These are phyloP conservation scores for Dicerorhinus sumatrensis DNA, from an alignment of 2,113 vertebrate species.

Conservation along the genomic window DNA sequence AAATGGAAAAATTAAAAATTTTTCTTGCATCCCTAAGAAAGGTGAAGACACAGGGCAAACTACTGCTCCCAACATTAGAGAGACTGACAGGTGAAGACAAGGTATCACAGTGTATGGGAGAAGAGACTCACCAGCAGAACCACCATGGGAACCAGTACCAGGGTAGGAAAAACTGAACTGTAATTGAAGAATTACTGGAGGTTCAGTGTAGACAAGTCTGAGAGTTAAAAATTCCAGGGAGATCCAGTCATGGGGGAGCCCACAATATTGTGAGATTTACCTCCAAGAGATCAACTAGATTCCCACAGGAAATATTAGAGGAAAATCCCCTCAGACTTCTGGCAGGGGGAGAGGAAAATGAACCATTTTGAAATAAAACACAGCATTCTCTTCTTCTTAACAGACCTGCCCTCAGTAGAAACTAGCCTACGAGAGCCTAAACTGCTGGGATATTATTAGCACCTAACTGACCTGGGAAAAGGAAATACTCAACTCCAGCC, in stretches of 20 bases:
- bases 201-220: not conserved
- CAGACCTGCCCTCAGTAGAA: not conserved
- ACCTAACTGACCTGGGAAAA: not conserved
- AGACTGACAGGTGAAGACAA: too few species aligned
- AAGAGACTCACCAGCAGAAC: not conserved
- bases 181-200: not conserved
- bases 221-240: not conserved
- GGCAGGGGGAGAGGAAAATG: not conserved
- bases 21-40: not conserved
- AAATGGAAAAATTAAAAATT: not conserved
- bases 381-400: not conserved
- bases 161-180: not conserved
- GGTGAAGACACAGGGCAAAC: not conserved
- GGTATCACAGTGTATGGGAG: not conserved
- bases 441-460: not conserved
- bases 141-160: not conserved
- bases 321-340: not conserved
- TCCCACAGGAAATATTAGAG: not conserved
- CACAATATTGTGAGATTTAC: not conserved
- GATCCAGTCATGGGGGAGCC: not conserved
- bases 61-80: not conserved
- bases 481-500: not conserved
- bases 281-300: not conserved
- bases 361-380: not conserved
- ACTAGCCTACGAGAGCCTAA: not conserved